Evolutionary conservation across 2,888 invertebrate genomes (phyloP).

Genomic region (Folsomia manolachei): DNA sequence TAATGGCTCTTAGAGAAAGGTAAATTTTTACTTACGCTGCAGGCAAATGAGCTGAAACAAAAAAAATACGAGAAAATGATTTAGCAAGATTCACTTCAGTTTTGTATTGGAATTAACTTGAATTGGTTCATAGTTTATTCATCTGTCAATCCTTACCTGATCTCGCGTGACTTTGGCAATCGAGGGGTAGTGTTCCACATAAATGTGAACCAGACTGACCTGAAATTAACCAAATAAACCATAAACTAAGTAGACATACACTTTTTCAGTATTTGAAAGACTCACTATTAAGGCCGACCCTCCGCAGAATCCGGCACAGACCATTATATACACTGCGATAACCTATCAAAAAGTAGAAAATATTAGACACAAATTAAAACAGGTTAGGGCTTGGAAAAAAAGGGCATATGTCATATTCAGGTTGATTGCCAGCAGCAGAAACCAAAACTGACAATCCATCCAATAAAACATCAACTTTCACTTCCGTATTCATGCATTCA

Average conservation of each 20-base stretch:
- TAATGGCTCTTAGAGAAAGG: no score
- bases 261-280: no score
- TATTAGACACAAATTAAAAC: neutral
- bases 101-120: no score
- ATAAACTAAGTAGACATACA: no score
- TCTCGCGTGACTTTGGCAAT: slow-evolving; percentile 71
- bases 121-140: no score
- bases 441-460: neutral
- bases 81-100: no score
- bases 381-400: neutral
- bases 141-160: slow-evolving; percentile 52
- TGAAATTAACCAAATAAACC: no score
- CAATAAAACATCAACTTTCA: neutral
- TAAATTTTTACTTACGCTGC: slow-evolving; percentile 65
- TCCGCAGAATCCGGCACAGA: slow-evolving; percentile 56
- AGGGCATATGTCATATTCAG: neutral
- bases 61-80: neutral
- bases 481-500: neutral
- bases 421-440: neutral
- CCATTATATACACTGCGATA: slow-evolving; percentile 48
- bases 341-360: slow-evolving; percentile 35
- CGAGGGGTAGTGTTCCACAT: slow-evolving; percentile 64
- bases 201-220: slow-evolving; percentile 58
- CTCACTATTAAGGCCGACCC: slow-evolving; percentile 66
- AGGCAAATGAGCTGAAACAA: slow-evolving; percentile 60